Evolutionary conservation across 2,797 vertebrate genomes (phyloP).

Genomic region (Micromesistius poutassou): DNA sequence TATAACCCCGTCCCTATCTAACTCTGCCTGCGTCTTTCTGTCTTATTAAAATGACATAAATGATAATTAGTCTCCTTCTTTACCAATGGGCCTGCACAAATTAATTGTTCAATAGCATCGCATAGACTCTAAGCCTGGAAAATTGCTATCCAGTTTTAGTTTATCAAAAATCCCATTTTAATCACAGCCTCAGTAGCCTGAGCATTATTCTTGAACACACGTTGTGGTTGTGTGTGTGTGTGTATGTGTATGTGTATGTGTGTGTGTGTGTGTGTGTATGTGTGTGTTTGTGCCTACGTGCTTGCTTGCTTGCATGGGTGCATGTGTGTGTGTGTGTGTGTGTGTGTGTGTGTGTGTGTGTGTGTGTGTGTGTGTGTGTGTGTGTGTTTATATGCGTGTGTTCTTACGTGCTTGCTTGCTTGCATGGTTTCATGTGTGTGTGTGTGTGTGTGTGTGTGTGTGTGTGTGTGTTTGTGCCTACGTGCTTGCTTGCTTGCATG

Average conservation of each 20-base stretch:
- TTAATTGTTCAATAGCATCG: conserved; percentile 5
- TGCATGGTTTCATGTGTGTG: too few relatives aligned
- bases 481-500: neutral
- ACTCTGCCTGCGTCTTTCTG: neutral
- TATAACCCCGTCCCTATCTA: neutral
- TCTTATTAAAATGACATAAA: neutral
- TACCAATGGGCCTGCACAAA: neutral
- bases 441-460: neutral
- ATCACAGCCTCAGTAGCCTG: conserved; percentile 4
- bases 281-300: neutral
- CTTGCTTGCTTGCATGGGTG: neutral
- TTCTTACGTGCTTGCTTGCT: too few relatives aligned
- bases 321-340: neutral
- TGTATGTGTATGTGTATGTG: neutral
- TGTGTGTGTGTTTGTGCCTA: neutral
- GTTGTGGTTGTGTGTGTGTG: conserved; percentile 7
- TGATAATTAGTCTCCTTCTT: neutral
- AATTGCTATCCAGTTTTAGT: conserved; percentile 7
- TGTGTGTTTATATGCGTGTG: neutral
- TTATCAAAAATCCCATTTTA: conserved; percentile 6
- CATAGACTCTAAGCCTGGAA: neutral
- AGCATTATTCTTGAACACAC: neutral
- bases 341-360: neutral
- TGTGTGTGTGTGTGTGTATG: neutral
- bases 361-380: neutral